These are phyloP conservation scores for Ips nitidus DNA, from an alignment of 1,140 invertebrate genomes.

Conservation along the genomic window DNA sequence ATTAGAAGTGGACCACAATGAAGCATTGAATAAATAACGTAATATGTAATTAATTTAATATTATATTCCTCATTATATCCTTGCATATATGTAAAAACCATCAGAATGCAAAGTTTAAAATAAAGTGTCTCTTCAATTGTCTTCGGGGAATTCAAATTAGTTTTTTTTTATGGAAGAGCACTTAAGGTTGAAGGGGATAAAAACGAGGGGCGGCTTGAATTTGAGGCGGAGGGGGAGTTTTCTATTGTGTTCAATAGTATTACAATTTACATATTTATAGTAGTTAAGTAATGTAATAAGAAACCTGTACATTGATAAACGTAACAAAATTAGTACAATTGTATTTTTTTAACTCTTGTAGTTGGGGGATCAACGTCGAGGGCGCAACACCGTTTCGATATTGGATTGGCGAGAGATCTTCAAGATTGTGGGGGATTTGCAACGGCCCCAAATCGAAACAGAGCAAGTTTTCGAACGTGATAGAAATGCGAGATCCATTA, in stretches of 20 bases:
- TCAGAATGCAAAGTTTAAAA: conserved; percentile 20
- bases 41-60: too few relatives aligned
- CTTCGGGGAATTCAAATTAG: conserved; percentile 25
- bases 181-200: conserved; percentile 9
- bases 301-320: neutral
- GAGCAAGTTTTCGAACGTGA: conserved; percentile 53
- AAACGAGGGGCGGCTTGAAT: conserved; percentile 15
- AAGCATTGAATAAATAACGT: too few relatives aligned
- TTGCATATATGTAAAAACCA: conserved; percentile 8
- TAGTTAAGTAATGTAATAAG: too few relatives aligned
- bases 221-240: conserved; percentile 2
- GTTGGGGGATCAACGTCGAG: conserved; percentile 39
- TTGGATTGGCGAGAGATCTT: conserved; percentile 52
- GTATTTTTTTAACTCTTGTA: conserved; percentile 17
- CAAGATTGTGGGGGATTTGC: conserved; percentile 53
- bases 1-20: too few relatives aligned
- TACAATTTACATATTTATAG: neutral
- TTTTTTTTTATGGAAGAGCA: conserved; percentile 20
- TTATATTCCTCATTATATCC: too few relatives aligned
- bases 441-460: conserved; percentile 52
- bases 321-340: conserved; percentile 2
- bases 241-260: neutral
- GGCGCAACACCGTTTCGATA: conserved; percentile 47
- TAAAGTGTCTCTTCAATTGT: conserved; percentile 23
- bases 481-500: conserved; percentile 48